Conservation (phyloP, 2,797 vertebrate genomes). For the Chloroceryle inda region DNA sequence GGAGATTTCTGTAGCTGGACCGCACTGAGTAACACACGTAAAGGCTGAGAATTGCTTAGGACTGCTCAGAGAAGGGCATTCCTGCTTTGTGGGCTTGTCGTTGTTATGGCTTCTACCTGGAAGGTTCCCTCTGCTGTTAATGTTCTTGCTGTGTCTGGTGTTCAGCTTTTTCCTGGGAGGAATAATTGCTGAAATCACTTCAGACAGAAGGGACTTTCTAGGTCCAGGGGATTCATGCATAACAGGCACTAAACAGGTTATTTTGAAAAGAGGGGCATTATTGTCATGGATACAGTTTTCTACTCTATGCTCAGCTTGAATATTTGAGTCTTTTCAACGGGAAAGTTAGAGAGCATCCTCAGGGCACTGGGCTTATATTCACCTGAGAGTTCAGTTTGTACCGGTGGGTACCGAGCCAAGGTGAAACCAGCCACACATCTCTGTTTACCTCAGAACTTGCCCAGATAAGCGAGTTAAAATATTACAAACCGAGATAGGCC, state of each 20-base stretch:
- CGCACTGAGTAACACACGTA: background rate
- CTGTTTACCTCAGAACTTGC: background rate
- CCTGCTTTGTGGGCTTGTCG: rapidly evolving
- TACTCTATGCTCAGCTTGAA: background rate
- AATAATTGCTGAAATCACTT: background rate
- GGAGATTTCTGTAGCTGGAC: background rate
- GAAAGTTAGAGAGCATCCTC: background rate
- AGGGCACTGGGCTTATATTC: background rate
- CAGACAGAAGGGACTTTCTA: background rate
- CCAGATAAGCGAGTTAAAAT: constrained; percentile 48
- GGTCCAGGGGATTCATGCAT: background rate
- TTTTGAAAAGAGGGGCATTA: background rate
- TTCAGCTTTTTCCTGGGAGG: background rate
- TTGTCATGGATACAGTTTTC: background rate
- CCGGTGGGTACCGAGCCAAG: background rate
- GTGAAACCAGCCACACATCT: background rate
- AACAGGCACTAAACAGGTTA: rapidly evolving
- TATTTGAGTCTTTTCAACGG: background rate
- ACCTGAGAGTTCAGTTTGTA: background rate
- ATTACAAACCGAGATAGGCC: constrained; percentile 41
- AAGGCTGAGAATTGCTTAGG: background rate
- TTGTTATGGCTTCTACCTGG: background rate
- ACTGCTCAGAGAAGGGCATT: background rate
- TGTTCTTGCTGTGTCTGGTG: background rate
- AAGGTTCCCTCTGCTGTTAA: background rate